Percentiles rank a stretch among this genome's conserved stretches.
Evolutionary conservation across 2,113 vertebrate species (phyloP).

Genomic region (Phylloscopus trochilus): DNA sequence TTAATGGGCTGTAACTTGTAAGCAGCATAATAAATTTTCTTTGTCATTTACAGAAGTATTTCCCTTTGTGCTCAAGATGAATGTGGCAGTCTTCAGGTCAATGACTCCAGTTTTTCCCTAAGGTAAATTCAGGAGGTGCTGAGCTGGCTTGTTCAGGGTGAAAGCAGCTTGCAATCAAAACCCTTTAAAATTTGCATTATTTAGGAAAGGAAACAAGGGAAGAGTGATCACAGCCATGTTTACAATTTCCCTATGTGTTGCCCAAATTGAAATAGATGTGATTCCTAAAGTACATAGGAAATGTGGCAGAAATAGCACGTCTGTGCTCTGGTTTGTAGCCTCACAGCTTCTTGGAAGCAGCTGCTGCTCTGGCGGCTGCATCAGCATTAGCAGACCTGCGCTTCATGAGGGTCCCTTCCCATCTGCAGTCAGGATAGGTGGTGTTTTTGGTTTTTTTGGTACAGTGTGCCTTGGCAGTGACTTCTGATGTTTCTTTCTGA

Average conservation of each 20-base stretch:
- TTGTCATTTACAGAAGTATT: conserved; percentile 30
- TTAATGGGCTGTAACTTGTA: conserved; percentile 34
- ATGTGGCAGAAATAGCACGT: not conserved
- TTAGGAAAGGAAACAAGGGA: not conserved
- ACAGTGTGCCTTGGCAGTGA: not conserved
- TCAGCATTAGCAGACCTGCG: not conserved
- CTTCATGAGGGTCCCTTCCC: not conserved
- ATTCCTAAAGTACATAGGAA: not conserved
- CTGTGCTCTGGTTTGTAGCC: not conserved
- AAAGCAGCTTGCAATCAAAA: not conserved
- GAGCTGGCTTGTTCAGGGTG: not conserved
- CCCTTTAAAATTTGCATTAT: not conserved
- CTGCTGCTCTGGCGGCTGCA: not conserved
- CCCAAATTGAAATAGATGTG: not conserved
- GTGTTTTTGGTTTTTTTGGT: not conserved
- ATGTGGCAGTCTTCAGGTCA: conserved; percentile 25
- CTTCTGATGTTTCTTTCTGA: not conserved
- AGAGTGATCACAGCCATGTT: not conserved
- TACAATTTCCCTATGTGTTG: not conserved
- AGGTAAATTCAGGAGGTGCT: conserved; percentile 24
- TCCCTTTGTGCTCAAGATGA: not conserved
- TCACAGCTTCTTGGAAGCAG: not conserved
- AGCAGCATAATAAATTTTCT: conserved; percentile 34
- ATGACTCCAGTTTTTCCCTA: not conserved
- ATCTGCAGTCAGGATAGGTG: not conserved